Evolutionary conservation across 2,797 vertebrate species (phyloP).

Genomic region (Poeciliopsis presidionis): DNA sequence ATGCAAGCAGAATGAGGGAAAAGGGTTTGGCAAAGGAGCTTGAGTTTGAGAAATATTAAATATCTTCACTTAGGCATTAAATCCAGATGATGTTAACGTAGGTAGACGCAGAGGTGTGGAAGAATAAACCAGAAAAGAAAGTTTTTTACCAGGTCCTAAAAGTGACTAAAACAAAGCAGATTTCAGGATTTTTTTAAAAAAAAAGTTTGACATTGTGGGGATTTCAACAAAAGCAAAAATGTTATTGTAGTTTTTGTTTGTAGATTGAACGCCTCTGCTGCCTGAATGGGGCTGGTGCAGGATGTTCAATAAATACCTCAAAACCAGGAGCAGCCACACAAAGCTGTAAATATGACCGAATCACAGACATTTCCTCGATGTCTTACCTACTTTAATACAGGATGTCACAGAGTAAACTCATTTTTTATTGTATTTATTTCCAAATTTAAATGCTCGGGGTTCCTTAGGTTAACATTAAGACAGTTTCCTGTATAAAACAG

Average conservation of each 20-base stretch:
- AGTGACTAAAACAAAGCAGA: background rate
- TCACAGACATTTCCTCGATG: slow-evolving; percentile 64
- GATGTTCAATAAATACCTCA: slow-evolving; percentile 36
- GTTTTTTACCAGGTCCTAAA: slow-evolving; percentile 53
- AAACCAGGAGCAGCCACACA: slow-evolving; percentile 54
- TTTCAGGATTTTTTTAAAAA: too few species aligned
- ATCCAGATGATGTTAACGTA: slow-evolving; percentile 40
- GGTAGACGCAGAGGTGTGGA: slow-evolving; percentile 48
- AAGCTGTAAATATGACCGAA: slow-evolving; percentile 63
- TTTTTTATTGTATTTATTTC: slow-evolving; percentile 29
- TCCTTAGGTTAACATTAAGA: background rate
- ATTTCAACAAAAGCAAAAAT: background rate
- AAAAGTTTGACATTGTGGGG: background rate
- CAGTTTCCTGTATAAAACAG: background rate
- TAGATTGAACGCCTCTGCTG: background rate
- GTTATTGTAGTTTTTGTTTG: background rate
- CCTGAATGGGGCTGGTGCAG: slow-evolving; percentile 17
- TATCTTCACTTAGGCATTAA: slow-evolving; percentile 36
- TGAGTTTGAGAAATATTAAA: slow-evolving; percentile 44
- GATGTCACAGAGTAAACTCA: slow-evolving; percentile 48
- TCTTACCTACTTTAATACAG: slow-evolving; percentile 55
- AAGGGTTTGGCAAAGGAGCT: slow-evolving; percentile 7
- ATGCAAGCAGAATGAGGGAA: background rate
- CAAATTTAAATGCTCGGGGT: slow-evolving; percentile 31
- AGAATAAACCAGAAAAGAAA: slow-evolving; percentile 22